Evolutionary conservation across 1,140 invertebrate species (phyloP), one percentile per base, ranked within the genome.

Genomic region (Eubasilissa regina): DNA sequence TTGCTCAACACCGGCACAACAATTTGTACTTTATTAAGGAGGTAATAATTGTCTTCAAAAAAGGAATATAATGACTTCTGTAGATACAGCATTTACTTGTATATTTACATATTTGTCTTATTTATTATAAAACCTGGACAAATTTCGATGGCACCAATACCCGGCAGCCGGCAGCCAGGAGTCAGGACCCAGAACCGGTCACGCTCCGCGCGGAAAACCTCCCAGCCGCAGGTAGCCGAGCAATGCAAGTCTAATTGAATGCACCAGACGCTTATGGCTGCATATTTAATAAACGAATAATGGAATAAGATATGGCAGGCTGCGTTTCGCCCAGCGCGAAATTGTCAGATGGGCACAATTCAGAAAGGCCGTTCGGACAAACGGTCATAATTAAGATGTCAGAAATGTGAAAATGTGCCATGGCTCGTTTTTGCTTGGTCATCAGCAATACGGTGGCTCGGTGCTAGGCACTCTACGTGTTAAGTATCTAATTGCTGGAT

Each of bases 221-320:
- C n/a, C n/a, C n/a, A n/a, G 25, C 1, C 25, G 25, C 25, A 35
- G 25, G 25, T 35, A 35, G 25, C 25, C 25, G 25, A 6, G 25
- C 55, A 11, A 11, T 15, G 55, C 12, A 15, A 11, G 17, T 58
- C 17, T 58, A 58, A 58, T 58, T 58, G 55, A 58, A 58, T 58
- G 17, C 55, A 8, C 55, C 12, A 58, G 55, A 58, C 17, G 55
- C 55, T 58, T 58, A 15, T 58, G 55, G 17, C 11, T 15, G 55
- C 55, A 58, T 6, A 58, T 19, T 58, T 58, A 58, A 58, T 17
- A 58, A 58, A 58, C 55, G 55, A 58, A 58, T 58, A 58, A 58
- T 58, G 15, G 17, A 58, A 58, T 53, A 58, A 58, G 55, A 58
- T 13, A n/a, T 58, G 55, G n/a, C 3, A 58, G 55, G 21, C 55